Evolutionary conservation across 2,113 vertebrate genomes (phyloP).

Genomic region (Trematomus loennbergii): DNA sequence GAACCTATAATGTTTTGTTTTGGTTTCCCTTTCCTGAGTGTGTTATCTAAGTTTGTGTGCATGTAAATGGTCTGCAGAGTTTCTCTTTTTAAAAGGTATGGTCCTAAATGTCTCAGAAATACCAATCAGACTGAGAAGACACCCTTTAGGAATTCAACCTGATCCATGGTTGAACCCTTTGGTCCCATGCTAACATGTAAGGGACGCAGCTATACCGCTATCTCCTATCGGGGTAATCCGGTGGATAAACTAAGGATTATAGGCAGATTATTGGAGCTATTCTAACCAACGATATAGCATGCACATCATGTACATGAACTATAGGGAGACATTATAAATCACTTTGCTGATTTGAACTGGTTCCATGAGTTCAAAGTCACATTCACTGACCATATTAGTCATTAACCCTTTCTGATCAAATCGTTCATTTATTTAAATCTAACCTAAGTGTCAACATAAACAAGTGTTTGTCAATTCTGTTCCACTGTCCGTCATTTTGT

Average conservation of each 20-base stretch:
- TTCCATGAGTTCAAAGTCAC: not conserved
- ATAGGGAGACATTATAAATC: not conserved
- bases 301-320: not conserved
- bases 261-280: constrained; percentile 48
- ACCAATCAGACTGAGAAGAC: not conserved
- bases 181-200: constrained; percentile 10
- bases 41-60: no score
- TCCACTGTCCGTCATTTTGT: not conserved
- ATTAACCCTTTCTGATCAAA: no score
- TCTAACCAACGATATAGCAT: constrained; percentile 23
- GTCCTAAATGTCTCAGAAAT: not conserved
- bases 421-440: not conserved
- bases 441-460: not conserved
- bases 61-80: no score
- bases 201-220: not conserved
- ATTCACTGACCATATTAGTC: not conserved
- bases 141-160: not conserved
- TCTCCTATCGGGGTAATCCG: constrained; percentile 40
- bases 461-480: not conserved
- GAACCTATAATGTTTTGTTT: no score
- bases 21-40: no score
- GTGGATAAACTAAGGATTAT: constrained; percentile 56
- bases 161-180: not conserved
- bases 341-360: not conserved
- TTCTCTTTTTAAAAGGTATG: not conserved